phyloP scores from a whole-genome alignment of 2,888 invertebrate species.

The Zygaena filipendulae region DNA sequence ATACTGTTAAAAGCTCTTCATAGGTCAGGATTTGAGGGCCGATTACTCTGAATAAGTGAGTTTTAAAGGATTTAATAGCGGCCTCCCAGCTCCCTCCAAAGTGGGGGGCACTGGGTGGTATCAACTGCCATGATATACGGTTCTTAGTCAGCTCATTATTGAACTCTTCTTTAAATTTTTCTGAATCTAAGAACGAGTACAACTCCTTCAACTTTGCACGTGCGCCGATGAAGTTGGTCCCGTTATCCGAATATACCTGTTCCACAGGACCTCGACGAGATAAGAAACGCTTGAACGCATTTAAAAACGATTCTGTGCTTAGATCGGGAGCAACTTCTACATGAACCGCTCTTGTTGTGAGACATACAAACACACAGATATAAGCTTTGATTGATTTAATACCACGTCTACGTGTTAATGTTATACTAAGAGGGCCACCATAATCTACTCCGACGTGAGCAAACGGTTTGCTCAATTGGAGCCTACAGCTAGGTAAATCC shows the following conservation, averaged over 20 bases:
- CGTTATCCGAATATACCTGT: conserved; percentile 11
- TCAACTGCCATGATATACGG: conserved; percentile 7
- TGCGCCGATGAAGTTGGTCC: conserved; percentile 13
- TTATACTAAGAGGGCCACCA: background rate
- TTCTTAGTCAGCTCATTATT: too few species aligned
- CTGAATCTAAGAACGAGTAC: conserved; percentile 3
- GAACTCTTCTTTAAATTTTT: conserved; percentile 4
- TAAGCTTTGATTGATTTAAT: conserved; percentile 1
- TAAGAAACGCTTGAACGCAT: conserved; percentile 14
- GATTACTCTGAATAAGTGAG: conserved; percentile 6
- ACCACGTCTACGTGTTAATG: conserved; percentile 1
- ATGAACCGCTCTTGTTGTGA: conserved; percentile 12
- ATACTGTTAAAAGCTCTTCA: conserved; percentile 11
- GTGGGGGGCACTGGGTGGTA: conserved; percentile 5
- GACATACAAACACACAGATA: conserved; percentile 9
- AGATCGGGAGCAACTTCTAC: conserved; percentile 13
- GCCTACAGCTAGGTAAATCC: conserved; percentile 1
- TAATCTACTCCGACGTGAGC: conserved; percentile 1
- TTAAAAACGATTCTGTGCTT: conserved; percentile 11
- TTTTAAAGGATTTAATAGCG: conserved; percentile 7
- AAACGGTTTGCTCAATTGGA: conserved; percentile 1
- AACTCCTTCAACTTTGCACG: conserved; percentile 4
- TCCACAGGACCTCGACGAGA: conserved; percentile 13
- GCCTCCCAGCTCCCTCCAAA: conserved; percentile 7
- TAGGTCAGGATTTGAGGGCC: conserved; percentile 7